Conservation (phyloP, 2,888 invertebrate genomes). For the Tachina lurida region DNA sequence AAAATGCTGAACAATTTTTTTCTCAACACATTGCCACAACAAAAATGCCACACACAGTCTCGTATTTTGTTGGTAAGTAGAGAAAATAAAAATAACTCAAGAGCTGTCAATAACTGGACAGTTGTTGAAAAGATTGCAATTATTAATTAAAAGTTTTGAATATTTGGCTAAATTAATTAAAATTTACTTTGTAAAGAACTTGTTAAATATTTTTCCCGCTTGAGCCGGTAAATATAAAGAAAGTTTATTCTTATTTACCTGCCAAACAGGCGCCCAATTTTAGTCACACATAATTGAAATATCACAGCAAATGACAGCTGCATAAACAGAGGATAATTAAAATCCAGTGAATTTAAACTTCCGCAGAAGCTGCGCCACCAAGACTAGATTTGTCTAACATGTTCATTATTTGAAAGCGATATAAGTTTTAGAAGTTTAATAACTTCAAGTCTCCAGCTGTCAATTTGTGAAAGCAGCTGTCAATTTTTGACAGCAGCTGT, state of each 20-base stretch:
- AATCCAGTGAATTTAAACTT: neutral
- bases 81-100: slow-evolving; percentile 6
- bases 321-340: neutral
- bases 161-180: no score
- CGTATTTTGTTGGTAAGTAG: neutral
- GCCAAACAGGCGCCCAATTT: no score
- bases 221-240: no score
- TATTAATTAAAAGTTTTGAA: neutral
- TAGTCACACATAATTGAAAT: no score
- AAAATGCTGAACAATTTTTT: slow-evolving; percentile 60
- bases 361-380: neutral
- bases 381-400: neutral
- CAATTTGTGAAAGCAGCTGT: neutral
- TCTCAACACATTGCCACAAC: slow-evolving; percentile 54
- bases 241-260: no score
- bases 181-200: no score
- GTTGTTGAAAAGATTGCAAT: slow-evolving; percentile 15
- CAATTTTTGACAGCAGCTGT: neutral
- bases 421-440: neutral
- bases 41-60: slow-evolving; percentile 41
- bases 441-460: slow-evolving; percentile 13
- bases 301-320: no score
- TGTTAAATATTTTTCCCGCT: no score
- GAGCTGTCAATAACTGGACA: slow-evolving; percentile 15
- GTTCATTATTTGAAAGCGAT: neutral